These are phyloP conservation scores for Anastrepha obliqua DNA, from an alignment of 1,140 invertebrate species.

Conservation along the genomic window DNA sequence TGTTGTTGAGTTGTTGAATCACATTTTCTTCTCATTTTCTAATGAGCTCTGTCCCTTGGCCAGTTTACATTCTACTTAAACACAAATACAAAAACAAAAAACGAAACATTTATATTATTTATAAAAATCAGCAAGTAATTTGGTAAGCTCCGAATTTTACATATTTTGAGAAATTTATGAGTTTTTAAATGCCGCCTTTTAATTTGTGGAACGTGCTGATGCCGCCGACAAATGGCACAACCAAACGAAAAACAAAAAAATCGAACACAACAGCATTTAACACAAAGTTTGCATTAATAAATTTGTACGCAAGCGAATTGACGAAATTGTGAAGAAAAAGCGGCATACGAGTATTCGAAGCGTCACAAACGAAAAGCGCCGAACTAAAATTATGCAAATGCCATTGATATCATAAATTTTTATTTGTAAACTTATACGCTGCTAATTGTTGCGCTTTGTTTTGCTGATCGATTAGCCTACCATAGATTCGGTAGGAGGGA, in stretches of 20 bases:
- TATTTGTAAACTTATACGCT: neutral
- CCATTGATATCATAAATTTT: conserved; percentile 8
- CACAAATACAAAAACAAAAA: neutral
- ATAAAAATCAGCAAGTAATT: too few species aligned
- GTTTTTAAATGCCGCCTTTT: neutral
- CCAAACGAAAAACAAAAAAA: neutral
- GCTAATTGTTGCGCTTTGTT: conserved; percentile 36
- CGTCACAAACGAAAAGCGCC: neutral
- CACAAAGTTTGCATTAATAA: neutral
- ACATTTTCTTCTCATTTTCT: neutral
- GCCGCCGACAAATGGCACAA: neutral
- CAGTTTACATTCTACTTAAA: neutral
- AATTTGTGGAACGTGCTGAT: neutral
- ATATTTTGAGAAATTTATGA: neutral
- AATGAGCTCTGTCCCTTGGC: neutral
- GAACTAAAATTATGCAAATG: neutral
- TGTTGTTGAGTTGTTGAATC: too few species aligned
- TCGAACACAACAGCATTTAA: neutral
- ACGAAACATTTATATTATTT: too few species aligned
- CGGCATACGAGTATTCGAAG: neutral
- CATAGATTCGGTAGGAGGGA: neutral
- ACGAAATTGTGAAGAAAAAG: neutral
- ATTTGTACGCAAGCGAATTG: neutral
- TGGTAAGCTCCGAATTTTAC: neutral
- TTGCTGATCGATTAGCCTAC: conserved; percentile 7